Conservation (phyloP, 2,888 invertebrate species). For the Esperia sulphurella region DNA sequence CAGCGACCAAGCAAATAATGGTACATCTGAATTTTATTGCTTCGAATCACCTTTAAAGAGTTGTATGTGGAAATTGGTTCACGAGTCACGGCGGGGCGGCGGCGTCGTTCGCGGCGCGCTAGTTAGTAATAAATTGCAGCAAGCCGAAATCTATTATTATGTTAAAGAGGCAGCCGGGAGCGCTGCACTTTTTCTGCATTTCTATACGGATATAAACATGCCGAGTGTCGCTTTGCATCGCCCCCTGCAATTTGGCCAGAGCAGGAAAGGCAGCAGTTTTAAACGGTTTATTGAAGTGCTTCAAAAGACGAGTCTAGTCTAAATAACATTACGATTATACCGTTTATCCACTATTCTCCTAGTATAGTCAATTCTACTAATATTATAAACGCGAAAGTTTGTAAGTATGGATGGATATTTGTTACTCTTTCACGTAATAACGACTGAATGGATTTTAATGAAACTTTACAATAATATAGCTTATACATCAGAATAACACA, state of each 20-base stretch:
- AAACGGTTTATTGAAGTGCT: background rate
- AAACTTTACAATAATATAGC: too few species aligned
- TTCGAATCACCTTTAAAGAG: background rate
- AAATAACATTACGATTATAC: too few species aligned
- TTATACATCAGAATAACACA: too few species aligned
- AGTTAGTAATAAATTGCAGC: conserved; percentile 54
- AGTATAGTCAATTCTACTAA: too few species aligned
- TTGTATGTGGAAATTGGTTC: conserved; percentile 6
- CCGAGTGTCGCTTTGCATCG: conserved; percentile 40
- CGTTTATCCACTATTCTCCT: too few species aligned
- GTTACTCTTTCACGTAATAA: too few species aligned
- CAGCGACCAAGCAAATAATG: background rate
- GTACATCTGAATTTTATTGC: background rate
- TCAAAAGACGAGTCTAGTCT: too few species aligned
- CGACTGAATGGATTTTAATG: too few species aligned
- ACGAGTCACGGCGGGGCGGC: conserved; percentile 5
- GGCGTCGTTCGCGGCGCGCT: conserved; percentile 20
- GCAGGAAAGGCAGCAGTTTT: background rate
- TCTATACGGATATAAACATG: conserved; percentile 56
- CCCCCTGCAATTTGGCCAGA: background rate
- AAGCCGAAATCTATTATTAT: conserved; percentile 66
- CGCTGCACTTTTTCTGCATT: conserved; percentile 56
- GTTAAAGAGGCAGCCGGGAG: conserved; percentile 56
- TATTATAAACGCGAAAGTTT: too few species aligned
- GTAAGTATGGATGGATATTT: too few species aligned